Base-by-base conservation (phyloP, 2,113 vertebrate species). In the Climacteris rufus region DNA sequence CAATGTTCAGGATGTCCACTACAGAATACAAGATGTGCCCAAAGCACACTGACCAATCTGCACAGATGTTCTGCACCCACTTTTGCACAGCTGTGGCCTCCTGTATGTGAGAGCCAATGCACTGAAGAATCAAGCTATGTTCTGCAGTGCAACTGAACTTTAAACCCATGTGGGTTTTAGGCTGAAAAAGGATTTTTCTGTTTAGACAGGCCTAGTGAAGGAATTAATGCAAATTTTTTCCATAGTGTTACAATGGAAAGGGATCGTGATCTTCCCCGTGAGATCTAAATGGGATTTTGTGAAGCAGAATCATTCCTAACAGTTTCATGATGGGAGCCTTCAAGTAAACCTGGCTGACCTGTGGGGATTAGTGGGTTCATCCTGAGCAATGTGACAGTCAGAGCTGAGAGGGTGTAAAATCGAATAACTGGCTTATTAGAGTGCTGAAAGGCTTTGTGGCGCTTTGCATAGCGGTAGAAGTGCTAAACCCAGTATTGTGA, bases 41-140 rank as follows among this genome's bases (percentile, higher is more conserved):
- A 39, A 35, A 81, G 54, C n/a, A 57, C 39, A 12, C 23, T 59
- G 57, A 47, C 11, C 24, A 44, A 35, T 56, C 23, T 22, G 27
- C 59, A 56, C 16, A 30, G 47, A 18, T 54, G 27, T 75, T 65
- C 54, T 82, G 28, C 54, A 14, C 21, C 59, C 28, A 11, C 25
- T 59, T 72, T 45, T 66, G 40, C 39, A 47, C 47, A 59, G 47
- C 52, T 72, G 11, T 53, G 37, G 61, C 21, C n/a, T 28, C 3
- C 80, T 53, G 37, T 4, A 2, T 6, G 1, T 15, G 45, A 25
- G 9, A 6, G 9, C 10, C 0, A 14, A 27, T 18, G 52, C 23
- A 50, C 19, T 19, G 27, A 75, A 54, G 37, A 90, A 44, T 44
- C 50, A 66, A 61, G 2, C 22, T 75, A 21, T 49, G 45, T 19